Evolutionary conservation across 1,140 invertebrate species (phyloP).

Genomic region (Hypothenemus hampei): DNA sequence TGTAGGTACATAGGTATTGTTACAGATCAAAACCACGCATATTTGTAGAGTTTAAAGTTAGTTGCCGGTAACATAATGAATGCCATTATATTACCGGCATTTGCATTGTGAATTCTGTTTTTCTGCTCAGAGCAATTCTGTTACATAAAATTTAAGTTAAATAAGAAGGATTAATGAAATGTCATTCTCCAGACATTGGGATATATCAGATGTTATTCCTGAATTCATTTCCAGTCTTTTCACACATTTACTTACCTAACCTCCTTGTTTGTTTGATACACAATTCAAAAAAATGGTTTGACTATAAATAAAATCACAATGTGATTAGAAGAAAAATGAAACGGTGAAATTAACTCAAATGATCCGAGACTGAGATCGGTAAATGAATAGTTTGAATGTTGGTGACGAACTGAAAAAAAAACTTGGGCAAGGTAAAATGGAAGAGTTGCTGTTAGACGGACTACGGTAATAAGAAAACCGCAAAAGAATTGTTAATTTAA

Average conservation of each 20-base stretch:
- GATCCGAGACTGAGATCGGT: conserved; percentile 7
- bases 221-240: too few relatives aligned
- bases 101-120: too few relatives aligned
- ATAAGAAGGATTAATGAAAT: background rate
- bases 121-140: too few relatives aligned
- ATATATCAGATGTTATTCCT: too few relatives aligned
- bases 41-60: too few relatives aligned
- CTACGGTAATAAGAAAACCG: conserved; percentile 12
- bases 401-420: conserved; percentile 7
- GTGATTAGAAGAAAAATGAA: background rate
- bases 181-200: too few relatives aligned
- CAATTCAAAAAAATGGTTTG: background rate
- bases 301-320: background rate
- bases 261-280: too few relatives aligned
- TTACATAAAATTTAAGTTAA: background rate
- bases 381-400: conserved; percentile 9
- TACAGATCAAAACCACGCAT: too few relatives aligned
- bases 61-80: too few relatives aligned
- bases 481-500: conserved; percentile 8
- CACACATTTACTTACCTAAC: too few relatives aligned
- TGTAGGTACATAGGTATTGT: too few relatives aligned
- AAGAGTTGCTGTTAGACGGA: background rate
- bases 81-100: too few relatives aligned
- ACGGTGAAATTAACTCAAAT: background rate
- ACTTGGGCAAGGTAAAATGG: conserved; percentile 12